Evolutionary conservation across 2,888 invertebrate genomes (phyloP).

Genomic region (Phasia obesa): DNA sequence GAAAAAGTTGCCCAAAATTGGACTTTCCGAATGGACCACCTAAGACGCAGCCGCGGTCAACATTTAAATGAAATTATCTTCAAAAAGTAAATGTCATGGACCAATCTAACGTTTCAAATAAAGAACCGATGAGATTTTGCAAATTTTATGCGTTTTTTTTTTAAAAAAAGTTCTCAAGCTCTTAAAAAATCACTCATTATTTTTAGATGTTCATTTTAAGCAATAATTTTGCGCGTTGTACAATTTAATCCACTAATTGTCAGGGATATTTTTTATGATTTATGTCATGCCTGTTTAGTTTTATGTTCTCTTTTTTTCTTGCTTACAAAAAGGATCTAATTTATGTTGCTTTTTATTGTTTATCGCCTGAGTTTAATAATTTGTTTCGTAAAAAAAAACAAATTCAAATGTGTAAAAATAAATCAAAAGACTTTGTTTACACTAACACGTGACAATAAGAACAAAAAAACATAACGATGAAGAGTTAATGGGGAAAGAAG

Average conservation of each 20-base stretch:
- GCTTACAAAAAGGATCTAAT: slow-evolving; percentile 40
- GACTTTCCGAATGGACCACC: no score
- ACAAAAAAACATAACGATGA: slow-evolving; percentile 25
- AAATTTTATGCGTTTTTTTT: no score
- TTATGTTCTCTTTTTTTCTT: not conserved
- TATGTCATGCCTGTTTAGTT: slow-evolving; percentile 30
- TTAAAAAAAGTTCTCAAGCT: no score
- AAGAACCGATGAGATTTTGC: no score
- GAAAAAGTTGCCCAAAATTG: no score
- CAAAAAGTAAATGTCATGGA: no score
- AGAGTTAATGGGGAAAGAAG: not conserved
- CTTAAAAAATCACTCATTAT: no score
- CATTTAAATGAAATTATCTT: no score
- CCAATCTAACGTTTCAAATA: no score
- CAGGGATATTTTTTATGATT: slow-evolving; percentile 53
- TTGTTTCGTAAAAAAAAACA: not conserved
- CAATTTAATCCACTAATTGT: slow-evolving; percentile 27
- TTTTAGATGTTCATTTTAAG: slow-evolving; percentile 16
- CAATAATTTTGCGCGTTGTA: slow-evolving; percentile 8
- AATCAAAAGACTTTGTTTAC: slow-evolving; percentile 46
- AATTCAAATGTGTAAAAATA: slow-evolving; percentile 14
- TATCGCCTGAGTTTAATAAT: slow-evolving; percentile 47
- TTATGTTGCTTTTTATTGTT: slow-evolving; percentile 52
- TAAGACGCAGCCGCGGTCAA: no score
- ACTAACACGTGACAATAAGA: slow-evolving; percentile 57